Evolutionary conservation across 1,140 invertebrate genomes (phyloP), one percentile per base, ranked within the genome.

Genomic region (Dolichoris vasculosae): DNA sequence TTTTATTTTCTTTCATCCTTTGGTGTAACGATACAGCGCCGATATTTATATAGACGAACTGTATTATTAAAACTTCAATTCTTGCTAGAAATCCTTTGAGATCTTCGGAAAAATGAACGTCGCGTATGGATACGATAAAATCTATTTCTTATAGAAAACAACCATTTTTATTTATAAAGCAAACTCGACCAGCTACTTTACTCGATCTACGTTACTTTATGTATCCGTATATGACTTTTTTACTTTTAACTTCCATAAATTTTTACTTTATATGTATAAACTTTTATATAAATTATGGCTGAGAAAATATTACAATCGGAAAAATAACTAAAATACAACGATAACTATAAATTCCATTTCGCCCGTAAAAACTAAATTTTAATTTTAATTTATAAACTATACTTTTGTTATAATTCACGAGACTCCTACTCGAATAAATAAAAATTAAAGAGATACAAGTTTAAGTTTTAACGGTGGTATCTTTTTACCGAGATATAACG

Each of bases 1-100:
- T 75, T 46, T 51, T 51, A 30, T 48, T n/a, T 71, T 32, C 32
- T 32, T 38, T 75, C 43, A n/a, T 75, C 30, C 1, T 30, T 51
- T 23, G n/a, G 3, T 32, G n/a, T 77, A 23, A 46, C 26, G 69
- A 63, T 48, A 40, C 55, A 78, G 32, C 26, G 71, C 51, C 8
- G 40, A 78, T 63, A 76, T 78, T 78, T 67, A 55, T 69, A 78
- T 69, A 78, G 59, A 67, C 43, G 38, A 48, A 59, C 40, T 79
- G 64, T 38, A 84, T 84, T 84, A 84, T 84, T 84, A 73, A 84
- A 80, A 84, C 20, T 84, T 59, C 64, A 80, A 73, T 84, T 71
- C 64, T 40, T 67, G 63, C 6, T 43, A 8, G 75, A 84, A 69
- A 83, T 20, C 59, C 75, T 77, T 77, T 51, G 75, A 84, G 75